Conservation (phyloP, 2,888 invertebrate species). For the Conchocele bisecta region DNA sequence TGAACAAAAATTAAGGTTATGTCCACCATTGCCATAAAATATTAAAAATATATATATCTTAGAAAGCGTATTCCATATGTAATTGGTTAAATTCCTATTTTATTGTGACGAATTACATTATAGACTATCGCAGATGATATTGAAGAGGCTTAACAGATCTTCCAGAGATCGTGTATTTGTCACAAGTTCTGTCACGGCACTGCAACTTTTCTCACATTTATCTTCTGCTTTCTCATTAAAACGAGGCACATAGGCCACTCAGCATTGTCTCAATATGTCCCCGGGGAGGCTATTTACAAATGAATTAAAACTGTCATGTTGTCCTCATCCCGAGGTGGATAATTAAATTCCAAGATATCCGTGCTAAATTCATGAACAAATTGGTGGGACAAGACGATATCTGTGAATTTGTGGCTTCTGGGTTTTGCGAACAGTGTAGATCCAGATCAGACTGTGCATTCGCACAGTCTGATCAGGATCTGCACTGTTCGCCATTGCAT, state of each 20-base stretch:
- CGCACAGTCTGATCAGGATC: too few relatives aligned
- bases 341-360: conserved; percentile 42
- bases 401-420: conserved; percentile 1
- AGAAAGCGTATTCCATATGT: too few relatives aligned
- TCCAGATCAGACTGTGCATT: too few relatives aligned
- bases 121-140: too few relatives aligned
- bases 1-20: too few relatives aligned
- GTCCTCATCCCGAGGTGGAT: conserved; percentile 19
- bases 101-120: too few relatives aligned
- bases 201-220: neutral
- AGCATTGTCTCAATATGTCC: conserved; percentile 27
- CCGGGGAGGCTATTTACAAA: conserved; percentile 25
- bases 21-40: too few relatives aligned
- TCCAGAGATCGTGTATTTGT: neutral
- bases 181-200: conserved; percentile 14
- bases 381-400: conserved; percentile 25
- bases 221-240: neutral
- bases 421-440: neutral
- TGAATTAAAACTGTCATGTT: conserved; percentile 38
- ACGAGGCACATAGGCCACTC: conserved; percentile 7
- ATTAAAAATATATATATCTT: too few relatives aligned
- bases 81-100: too few relatives aligned
- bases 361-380: conserved; percentile 42
- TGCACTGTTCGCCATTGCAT: too few relatives aligned
- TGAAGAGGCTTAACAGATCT: too few relatives aligned